phyloP scores from a whole-genome alignment of 2,888 invertebrate species.

The Plebejus anna region DNA sequence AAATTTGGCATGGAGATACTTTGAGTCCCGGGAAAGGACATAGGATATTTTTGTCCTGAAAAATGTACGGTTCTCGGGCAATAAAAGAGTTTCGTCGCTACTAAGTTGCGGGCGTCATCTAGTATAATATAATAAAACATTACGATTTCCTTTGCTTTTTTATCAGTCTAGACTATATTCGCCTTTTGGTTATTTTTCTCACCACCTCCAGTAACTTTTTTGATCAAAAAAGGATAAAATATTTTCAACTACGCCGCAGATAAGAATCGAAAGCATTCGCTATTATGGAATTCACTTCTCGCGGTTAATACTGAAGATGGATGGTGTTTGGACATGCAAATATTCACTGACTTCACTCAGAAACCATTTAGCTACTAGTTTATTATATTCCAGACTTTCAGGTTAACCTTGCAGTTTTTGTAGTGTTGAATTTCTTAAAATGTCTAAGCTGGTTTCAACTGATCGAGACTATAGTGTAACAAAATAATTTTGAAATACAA shows the following conservation, averaged over 20 bases:
- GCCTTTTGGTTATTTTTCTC: too few relatives aligned
- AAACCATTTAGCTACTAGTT: constrained; percentile 5
- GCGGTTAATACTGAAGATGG: constrained; percentile 34
- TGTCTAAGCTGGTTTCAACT: background rate
- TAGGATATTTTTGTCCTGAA: too few relatives aligned
- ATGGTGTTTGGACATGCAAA: constrained; percentile 35
- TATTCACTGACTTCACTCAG: constrained; percentile 29
- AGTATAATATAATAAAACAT: too few relatives aligned
- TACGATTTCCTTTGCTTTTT: too few relatives aligned
- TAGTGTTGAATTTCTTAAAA: background rate
- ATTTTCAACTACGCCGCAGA: constrained; percentile 4
- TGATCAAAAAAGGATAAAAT: background rate
- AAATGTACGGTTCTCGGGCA: too few relatives aligned
- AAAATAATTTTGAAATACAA: background rate
- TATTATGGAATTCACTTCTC: constrained; percentile 35
- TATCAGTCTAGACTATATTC: too few relatives aligned
- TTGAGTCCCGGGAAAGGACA: too few relatives aligned
- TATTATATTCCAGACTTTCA: background rate
- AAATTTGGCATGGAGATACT: too few relatives aligned
- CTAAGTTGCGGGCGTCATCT: too few relatives aligned
- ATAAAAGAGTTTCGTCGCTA: too few relatives aligned
- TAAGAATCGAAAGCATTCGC: constrained; percentile 34
- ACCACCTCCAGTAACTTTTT: background rate
- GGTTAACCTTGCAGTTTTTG: background rate
- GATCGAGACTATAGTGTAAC: too few relatives aligned